Base-by-base conservation (phyloP, 2,797 vertebrate genomes). In the Sebastolobus altivelis region DNA sequence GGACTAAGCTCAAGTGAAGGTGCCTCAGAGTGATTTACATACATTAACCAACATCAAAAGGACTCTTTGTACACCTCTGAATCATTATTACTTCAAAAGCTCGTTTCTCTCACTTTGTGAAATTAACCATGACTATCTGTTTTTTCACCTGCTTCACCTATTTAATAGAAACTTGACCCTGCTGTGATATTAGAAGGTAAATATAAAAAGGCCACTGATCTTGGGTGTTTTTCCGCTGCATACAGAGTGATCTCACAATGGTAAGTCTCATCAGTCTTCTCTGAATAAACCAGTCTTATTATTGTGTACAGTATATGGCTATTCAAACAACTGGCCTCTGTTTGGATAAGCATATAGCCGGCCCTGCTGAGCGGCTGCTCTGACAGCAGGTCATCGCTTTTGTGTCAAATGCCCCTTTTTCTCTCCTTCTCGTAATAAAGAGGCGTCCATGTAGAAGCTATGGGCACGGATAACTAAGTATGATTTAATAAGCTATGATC, bases 21-120 rank as follows among this genome's bases (percentile, higher is more conserved):
- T 31, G 76, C 80, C 81, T 82, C 61, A 2, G 69, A 75, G 78
- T 85, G 82, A 90, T 90, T 90, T 89, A 84, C 87, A 87, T 89
- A 86, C 79, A 89, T 87, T 88, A 88, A 65, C 27, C 59, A 18
- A 85, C 86, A 87, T 90, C 86, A 92, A 89, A 92, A 82, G 72
- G 20, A 66, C 79, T 80, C 69, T 83, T 83, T 78, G 49, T 72
- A 61, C 79, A 87, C 76, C 79, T 83, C 25, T 60, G 58, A 86
- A 77, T 86, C 72, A 76, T 81, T 66, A 82, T 67, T 69, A 79
- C 81, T 84, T 93, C 81, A 81, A 89, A 89, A 52, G 80, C 80
- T 63, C 0, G 4, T 54, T 40, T 84, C 56, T 75, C 46, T 81
- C 60, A 76, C 55, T 75, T 86, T 70, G 25, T 75, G 67, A 86